Base-by-base conservation (phyloP, 53 echinoderm and acorn worm species). In the Pentamera pediparva region DNA sequence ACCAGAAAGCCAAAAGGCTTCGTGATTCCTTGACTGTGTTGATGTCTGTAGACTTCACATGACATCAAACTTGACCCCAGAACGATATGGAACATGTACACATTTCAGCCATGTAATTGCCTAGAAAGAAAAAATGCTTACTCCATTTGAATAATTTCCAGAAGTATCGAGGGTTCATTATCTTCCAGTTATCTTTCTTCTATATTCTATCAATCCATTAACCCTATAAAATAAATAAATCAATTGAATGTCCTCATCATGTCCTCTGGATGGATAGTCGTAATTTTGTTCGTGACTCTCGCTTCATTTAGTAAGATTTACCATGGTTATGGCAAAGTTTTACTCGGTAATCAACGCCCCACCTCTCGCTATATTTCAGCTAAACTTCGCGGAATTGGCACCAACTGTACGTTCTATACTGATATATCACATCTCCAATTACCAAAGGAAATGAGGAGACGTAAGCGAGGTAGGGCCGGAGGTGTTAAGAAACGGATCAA, bases 401-500 rank as follows among this genome's bases (percentile, higher is more conserved):
- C 20, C 56, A 55, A 55, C 11, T 22, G 21, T 55, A 55, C 56
- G 56, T 13, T 55, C 11, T 55, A 22, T 55, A 55, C 56, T 55
- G 56, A 55, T 15, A 18, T 55, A 22, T 55, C 56, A 55, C 56
- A 55, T 55, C 56, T 55, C 20, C 56, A 55, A 55, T 55, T 55
- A 55, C 12, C 12, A 22, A 55, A 55, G 12, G 56, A 55, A 55
- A 55, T 20, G 20, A 55, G 6, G 21, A 55, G 20, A 55, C 56
- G 56, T 22, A 55, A 55, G 56, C 56, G 21, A 55, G 56, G 56
- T 22, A 55, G 56, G 56, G 56, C 56, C 20, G 56, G 56, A 18
- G 56, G 56, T 55, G 56, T 55, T 55, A 55, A 55, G 56, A 55
- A 55, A 55, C 56, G 56, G 20, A 55, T 55, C 20, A 55, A 55